Evolutionary conservation across 2,888 invertebrate genomes (phyloP), one percentile per base, ranked within the genome.

Genomic region (Flexamia atlantica): DNA sequence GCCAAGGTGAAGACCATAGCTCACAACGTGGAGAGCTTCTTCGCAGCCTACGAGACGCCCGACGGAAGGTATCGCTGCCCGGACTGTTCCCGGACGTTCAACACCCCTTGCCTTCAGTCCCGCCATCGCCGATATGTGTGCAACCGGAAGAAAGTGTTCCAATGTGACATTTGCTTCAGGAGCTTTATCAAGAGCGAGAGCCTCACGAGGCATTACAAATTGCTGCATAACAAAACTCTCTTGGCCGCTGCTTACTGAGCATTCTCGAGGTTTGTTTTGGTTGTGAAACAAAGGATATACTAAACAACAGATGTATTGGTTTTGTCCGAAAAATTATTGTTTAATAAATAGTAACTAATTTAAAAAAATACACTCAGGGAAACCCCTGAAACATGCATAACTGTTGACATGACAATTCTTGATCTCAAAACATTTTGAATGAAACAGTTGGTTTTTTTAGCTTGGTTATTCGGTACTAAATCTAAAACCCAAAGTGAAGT

Each of bases 101-200:
- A 92, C 25, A 90, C 92, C 46, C 91, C 91, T 28, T 92, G 92
- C 85, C 91, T 91, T n/a, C 88, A 92, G 23, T 93, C 92, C 86
- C 90, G 92, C 79, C 93, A 93, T 87, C 90, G 92, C 83, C 91
- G 91, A 84, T 92, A 92, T 88, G 93, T 93, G 87, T 93, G 93
- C 87, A 93, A 92, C 0, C 90, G 91, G 72, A 93, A 92, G 86
- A 93, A 93, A 3, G 92, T 92, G 87, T 93, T 93, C 88, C 92
- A 92, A 85, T 93, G 93, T 86, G 91, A 91, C 72, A 90, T 92
- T 87, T 93, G 93, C 89, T 91, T 92, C 88, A 92, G 92, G 89
- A 92, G 91, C 87, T 93, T 91, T 32, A 90, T 82, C 46, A 82
- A 82, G 46, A 84, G 72, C 17, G 84, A 84, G 9, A 79, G 81